Evolutionary conservation across 2,888 invertebrate genomes (phyloP).

Genomic region (Stramonita haemastoma): DNA sequence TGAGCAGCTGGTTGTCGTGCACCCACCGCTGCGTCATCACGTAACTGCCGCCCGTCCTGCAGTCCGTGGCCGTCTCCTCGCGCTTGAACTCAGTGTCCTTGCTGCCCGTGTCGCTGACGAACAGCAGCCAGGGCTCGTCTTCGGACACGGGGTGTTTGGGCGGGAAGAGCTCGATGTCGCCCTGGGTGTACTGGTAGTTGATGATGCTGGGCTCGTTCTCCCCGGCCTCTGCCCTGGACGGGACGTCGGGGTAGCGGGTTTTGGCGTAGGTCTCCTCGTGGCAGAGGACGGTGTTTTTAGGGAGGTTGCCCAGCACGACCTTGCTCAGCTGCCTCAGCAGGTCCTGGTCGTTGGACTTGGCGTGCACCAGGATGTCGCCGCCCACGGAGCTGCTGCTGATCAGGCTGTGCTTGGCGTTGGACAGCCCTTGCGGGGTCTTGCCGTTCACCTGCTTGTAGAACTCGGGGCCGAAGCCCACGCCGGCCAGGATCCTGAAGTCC

Average conservation of each 20-base stretch:
- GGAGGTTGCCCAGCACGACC: slow-evolving; percentile 40
- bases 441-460: slow-evolving; percentile 41
- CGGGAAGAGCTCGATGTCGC: slow-evolving; percentile 14
- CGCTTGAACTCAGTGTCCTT: not conserved
- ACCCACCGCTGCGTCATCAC: slow-evolving; percentile 52
- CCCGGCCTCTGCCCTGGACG: no score
- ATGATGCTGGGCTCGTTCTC: not conserved
- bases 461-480: slow-evolving; percentile 51
- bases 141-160: not conserved
- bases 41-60: slow-evolving; percentile 47
- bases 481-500: slow-evolving; percentile 38
- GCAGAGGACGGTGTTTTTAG: slow-evolving; percentile 40
- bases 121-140: not conserved
- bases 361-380: slow-evolving; percentile 50
- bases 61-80: slow-evolving; percentile 44
- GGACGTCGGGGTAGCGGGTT: not conserved
- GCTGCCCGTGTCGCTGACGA: slow-evolving; percentile 4
- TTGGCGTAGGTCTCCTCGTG: slow-evolving; percentile 14
- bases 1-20: slow-evolving; percentile 42
- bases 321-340: slow-evolving; percentile 47
- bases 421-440: slow-evolving; percentile 39
- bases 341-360: slow-evolving; percentile 47
- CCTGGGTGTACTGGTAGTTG: not conserved
- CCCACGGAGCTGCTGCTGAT: slow-evolving; percentile 28
- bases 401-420: slow-evolving; percentile 33